A percentile compares a stretch with the other conserved stretches of the same genome.
Conservation (phyloP, 2,797 vertebrate species). For the Anabas testudineus region DNA sequence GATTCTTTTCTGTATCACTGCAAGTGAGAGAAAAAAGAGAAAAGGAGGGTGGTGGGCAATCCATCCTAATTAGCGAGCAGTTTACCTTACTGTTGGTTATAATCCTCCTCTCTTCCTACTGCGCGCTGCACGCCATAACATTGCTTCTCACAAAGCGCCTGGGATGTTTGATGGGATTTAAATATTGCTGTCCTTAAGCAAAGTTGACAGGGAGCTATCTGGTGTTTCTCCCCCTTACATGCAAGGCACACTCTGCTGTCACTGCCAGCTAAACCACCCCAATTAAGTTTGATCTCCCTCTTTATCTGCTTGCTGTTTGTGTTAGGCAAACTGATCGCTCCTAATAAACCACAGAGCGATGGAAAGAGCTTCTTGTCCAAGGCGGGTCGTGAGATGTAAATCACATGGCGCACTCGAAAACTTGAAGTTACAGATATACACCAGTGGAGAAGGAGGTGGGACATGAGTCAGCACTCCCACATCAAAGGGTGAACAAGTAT, state of each 20-base stretch:
- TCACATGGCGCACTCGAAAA: constrained; percentile 31
- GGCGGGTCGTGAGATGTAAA: constrained; percentile 28
- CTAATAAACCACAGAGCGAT: constrained; percentile 54
- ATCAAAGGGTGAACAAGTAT: constrained; percentile 69
- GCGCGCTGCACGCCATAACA: constrained; percentile 30
- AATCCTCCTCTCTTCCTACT: constrained; percentile 52
- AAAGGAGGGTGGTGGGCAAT: constrained; percentile 31
- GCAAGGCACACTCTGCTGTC: constrained; percentile 50
- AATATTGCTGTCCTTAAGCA: constrained; percentile 66
- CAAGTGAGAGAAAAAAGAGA: constrained; percentile 27
- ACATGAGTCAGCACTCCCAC: constrained; percentile 77
- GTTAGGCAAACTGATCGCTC: constrained; percentile 18
- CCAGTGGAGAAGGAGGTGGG: constrained; percentile 58
- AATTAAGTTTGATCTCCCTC: constrained; percentile 65
- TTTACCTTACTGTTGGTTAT: constrained; percentile 62
- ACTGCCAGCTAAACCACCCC: constrained; percentile 48
- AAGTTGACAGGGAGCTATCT: constrained; percentile 65
- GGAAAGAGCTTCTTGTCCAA: constrained; percentile 21
- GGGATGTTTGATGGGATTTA: constrained; percentile 55
- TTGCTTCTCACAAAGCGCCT: constrained; percentile 41
- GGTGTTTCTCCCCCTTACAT: constrained; percentile 33
- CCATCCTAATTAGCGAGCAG: constrained; percentile 72
- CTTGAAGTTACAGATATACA: constrained; percentile 59
- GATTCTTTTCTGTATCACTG: constrained; percentile 21
- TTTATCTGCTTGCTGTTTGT: constrained; percentile 53